These are phyloP conservation scores for Drosophila subsilvestris DNA, from an alignment of 2,888 invertebrate genomes.

Conservation along the genomic window DNA sequence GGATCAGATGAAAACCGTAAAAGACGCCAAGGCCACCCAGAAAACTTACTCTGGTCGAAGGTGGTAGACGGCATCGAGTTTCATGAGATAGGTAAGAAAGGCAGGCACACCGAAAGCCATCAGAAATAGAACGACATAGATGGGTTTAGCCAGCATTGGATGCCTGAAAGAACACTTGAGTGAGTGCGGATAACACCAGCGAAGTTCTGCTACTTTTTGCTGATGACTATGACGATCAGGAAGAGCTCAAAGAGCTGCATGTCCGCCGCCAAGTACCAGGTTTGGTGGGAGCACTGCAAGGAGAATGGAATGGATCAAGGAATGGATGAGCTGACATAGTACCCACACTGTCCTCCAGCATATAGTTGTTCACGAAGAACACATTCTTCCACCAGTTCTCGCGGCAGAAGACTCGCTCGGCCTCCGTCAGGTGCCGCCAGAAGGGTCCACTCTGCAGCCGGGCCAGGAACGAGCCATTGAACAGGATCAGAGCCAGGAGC, in stretches of 20 bases:
- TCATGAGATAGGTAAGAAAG: constrained; percentile 67
- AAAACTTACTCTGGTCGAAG: constrained; percentile 79
- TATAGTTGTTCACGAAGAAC: constrained; percentile 82
- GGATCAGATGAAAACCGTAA: neutral
- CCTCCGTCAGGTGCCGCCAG: constrained; percentile 81
- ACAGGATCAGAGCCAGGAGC: constrained; percentile 65
- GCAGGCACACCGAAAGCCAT: constrained; percentile 58
- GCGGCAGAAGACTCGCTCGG: constrained; percentile 81
- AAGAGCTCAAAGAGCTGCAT: constrained; percentile 81
- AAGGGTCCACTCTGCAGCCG: constrained; percentile 83
- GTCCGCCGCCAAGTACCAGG: constrained; percentile 82
- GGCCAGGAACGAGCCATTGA: constrained; percentile 81
- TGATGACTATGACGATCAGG: constrained; percentile 65
- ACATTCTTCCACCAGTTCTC: constrained; percentile 84
- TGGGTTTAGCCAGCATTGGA: constrained; percentile 49
- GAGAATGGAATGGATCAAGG: neutral
- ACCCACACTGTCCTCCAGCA: constrained; percentile 74
- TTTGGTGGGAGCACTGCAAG: constrained; percentile 81
- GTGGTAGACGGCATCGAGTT: constrained; percentile 74
- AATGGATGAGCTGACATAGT: neutral
- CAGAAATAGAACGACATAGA: constrained; percentile 44
- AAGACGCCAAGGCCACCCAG: neutral
- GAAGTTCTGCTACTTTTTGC: constrained; percentile 65
- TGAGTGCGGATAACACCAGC: neutral
- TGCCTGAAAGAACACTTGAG: constrained; percentile 43